phyloP scores from a whole-genome alignment of 1,140 invertebrate genomes.

The Drosophila ironensis region DNA sequence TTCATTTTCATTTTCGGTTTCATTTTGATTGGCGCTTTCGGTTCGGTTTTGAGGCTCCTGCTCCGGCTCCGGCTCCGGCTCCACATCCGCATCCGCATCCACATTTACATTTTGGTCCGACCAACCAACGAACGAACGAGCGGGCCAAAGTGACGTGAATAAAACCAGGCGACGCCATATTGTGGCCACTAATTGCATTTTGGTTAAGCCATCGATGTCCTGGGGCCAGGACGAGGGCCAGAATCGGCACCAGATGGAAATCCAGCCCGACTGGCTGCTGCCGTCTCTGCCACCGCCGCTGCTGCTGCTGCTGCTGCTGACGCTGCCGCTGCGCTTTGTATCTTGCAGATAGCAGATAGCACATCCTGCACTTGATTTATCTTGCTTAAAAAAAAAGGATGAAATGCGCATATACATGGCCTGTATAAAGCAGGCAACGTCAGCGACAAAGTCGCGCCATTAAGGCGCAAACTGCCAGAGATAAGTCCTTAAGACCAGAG shows the following conservation, averaged over 20 bases:
- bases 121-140: too few relatives aligned
- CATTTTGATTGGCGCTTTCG: conserved; percentile 19
- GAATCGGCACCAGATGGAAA: background rate
- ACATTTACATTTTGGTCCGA: conserved; percentile 45
- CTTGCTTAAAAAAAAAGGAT: background rate
- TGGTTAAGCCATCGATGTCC: conserved; percentile 56
- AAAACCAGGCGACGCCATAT: conserved; percentile 51
- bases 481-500: conserved; percentile 54
- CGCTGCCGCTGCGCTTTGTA: conserved; percentile 1
- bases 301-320: too few relatives aligned
- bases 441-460: conserved; percentile 55
- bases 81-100: background rate
- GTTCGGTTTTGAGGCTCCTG: background rate
- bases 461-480: conserved; percentile 66
- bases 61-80: background rate
- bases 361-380: conserved; percentile 40
- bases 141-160: conserved; percentile 42
- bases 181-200: conserved; percentile 76
- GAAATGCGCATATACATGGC: background rate
- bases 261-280: background rate
- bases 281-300: background rate
- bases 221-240: background rate
- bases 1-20: conserved; percentile 65
- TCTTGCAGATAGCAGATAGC: conserved; percentile 4
- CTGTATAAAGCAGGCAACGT: conserved; percentile 9